Percentiles rank a stretch among this genome's conserved stretches.
These are phyloP conservation scores for Toxotes lorentzi DNA, from an alignment of 2,797 vertebrate genomes.

Conservation along the genomic window DNA sequence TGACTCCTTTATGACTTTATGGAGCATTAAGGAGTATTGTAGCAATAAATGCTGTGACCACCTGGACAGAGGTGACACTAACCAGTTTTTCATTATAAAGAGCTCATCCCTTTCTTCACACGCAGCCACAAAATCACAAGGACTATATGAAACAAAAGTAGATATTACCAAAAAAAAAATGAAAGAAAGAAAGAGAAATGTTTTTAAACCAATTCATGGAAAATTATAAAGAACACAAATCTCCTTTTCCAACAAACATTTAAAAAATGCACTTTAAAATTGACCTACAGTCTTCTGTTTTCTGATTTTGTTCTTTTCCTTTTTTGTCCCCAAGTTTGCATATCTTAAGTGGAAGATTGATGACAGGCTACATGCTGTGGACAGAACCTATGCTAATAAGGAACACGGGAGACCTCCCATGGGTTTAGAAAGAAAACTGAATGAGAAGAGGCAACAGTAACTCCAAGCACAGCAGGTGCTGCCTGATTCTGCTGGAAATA, in stretches of 20 bases:
- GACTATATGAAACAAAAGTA: not conserved
- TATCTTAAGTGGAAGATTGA: slow-evolving; percentile 76
- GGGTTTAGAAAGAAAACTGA: slow-evolving; percentile 59
- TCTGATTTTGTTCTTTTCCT: not conserved
- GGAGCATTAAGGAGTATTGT: not conserved
- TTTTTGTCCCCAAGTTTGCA: slow-evolving; percentile 49
- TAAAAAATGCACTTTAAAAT: not conserved
- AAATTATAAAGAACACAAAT: not conserved
- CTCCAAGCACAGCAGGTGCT: slow-evolving; percentile 32
- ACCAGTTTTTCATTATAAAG: not conserved
- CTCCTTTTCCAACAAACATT: not conserved
- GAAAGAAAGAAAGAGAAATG: not conserved
- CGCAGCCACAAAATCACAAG: not conserved
- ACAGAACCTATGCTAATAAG: slow-evolving; percentile 78
- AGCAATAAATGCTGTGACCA: not conserved
- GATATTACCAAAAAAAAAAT: not conserved
- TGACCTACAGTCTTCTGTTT: not conserved
- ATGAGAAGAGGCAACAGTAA: slow-evolving; percentile 44
- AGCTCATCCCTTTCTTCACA: not conserved
- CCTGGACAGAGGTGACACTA: slow-evolving; percentile 2
- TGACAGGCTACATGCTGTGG: slow-evolving; percentile 61
- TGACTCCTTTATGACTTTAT: slow-evolving; percentile 10
- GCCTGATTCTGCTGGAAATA: slow-evolving; percentile 19
- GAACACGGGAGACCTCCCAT: slow-evolving; percentile 58
- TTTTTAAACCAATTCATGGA: not conserved